Evolutionary conservation across 1,140 invertebrate genomes (phyloP), one percentile per base, ranked within the genome.

Genomic region (Meteorus sp.): DNA sequence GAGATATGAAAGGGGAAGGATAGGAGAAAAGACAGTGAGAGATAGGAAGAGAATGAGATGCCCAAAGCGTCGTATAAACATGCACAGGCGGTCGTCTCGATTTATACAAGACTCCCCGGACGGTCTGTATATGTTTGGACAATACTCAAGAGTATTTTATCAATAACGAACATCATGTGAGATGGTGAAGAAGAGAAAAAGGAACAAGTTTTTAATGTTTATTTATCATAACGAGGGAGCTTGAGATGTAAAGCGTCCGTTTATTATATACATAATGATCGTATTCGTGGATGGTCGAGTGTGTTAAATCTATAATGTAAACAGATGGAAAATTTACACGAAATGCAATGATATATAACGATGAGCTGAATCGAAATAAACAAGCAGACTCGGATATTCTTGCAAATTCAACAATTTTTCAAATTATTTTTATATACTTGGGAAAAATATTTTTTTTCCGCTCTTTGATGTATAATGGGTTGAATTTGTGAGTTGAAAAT

Each of bases 21-120:
- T n/a, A n/a, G n/a, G 22, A 39, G 17, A 39, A 43, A 19, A 43
- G 39, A 43, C 1, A 19, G 4, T 7, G 20, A 11, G 5, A 8
- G 22, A 44, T 44, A 20, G n/a, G 22, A 23, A 45, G 22, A 23
- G n/a, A n/a, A n/a, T n/a, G n/a, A 29, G 4, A 29, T 29, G 9
- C 9, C 4, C 9, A 29, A 5, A 48, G 25, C 27, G 17, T 52
- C 31, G 20, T 52, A 52, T 52, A 52, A 52, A 52, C 50, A 52
- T 19, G 50, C 50, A 52, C 50, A 52, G 50, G 50, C 35, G 50
- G 50, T 52, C 31, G 50, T 52, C 50, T 52, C 13, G 50, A 33
- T 35, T 35, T 31, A 35, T 7, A 13, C 19, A 35, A 52, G 50
- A 52, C 31, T 37, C 17, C 50, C 29, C 31, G 31, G 31, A 11